Percentiles rank a stretch among this genome's conserved stretches.
Conservation (phyloP, 2,797 vertebrate genomes). For the Pristis pectinata region DNA sequence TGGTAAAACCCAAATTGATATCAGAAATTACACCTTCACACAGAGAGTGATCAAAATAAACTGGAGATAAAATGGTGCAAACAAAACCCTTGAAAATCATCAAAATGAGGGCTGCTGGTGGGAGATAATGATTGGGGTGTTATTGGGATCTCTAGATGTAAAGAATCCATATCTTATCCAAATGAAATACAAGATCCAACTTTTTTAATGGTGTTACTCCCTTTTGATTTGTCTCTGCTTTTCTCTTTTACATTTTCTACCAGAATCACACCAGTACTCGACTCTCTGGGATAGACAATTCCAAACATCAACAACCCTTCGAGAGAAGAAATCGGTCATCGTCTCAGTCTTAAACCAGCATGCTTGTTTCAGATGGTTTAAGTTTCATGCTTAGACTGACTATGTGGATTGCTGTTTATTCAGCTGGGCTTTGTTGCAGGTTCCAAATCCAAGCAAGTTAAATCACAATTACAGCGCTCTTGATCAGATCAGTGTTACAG, state of each 20-base stretch:
- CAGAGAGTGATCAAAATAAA: neutral
- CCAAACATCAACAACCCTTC: too few species aligned
- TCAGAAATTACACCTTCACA: too few species aligned
- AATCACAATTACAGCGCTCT: neutral
- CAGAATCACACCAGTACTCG: too few species aligned
- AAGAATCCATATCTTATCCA: neutral
- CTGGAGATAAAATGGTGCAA: neutral
- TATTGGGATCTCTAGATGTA: neutral
- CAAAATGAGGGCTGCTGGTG: neutral
- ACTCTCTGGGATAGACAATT: too few species aligned
- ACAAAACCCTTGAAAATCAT: neutral
- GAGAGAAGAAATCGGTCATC: too few species aligned
- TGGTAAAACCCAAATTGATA: too few species aligned
- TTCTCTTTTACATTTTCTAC: neutral
- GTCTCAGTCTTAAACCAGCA: too few species aligned
- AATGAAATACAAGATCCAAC: neutral
- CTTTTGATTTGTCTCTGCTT: neutral
- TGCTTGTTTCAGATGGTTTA: neutral
- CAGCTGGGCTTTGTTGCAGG: neutral
- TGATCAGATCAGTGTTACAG: neutral
- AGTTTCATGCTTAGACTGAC: neutral
- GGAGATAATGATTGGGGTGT: neutral
- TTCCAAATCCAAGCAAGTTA: neutral
- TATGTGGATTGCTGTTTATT: neutral
- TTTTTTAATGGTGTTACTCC: neutral